Conservation (phyloP, 1,140 invertebrate species). For the Bombus superbus region DNA sequence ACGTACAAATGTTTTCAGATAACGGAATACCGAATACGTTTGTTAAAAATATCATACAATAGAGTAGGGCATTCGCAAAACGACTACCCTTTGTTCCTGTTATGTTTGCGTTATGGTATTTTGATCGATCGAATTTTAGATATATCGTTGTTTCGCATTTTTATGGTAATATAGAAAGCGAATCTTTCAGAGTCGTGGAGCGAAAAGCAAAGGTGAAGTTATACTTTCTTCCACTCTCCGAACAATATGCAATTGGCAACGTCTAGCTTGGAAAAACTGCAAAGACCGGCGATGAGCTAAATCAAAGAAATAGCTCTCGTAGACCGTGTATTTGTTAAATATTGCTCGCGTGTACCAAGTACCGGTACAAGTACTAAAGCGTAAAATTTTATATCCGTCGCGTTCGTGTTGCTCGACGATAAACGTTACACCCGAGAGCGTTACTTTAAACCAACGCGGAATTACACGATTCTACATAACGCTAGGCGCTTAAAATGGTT, state of each 20-base stretch:
- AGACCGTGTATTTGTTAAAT: neutral
- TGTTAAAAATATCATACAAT: neutral
- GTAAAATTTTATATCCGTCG: neutral
- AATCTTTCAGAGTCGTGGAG: neutral
- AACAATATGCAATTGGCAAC: neutral
- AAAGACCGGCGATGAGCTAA: too few species aligned
- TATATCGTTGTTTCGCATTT: neutral
- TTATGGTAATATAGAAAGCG: neutral
- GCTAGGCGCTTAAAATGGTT: neutral
- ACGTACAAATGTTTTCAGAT: neutral
- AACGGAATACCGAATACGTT: neutral
- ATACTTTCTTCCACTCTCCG: neutral
- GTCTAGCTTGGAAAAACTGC: too few species aligned
- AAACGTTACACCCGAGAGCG: neutral
- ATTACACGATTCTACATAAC: neutral
- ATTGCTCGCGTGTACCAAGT: neutral
- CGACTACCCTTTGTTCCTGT: neutral
- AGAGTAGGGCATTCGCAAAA: neutral
- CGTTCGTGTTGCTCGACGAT: neutral
- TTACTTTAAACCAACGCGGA: neutral
- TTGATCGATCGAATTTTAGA: neutral
- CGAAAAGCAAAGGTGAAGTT: neutral
- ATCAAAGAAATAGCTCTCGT: too few species aligned
- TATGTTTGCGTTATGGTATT: neutral
- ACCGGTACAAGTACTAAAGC: neutral